Evolutionary conservation across 2,797 vertebrate species (phyloP), one percentile per base, ranked within the genome.

Genomic region (Notoglanidium macrostoma): DNA sequence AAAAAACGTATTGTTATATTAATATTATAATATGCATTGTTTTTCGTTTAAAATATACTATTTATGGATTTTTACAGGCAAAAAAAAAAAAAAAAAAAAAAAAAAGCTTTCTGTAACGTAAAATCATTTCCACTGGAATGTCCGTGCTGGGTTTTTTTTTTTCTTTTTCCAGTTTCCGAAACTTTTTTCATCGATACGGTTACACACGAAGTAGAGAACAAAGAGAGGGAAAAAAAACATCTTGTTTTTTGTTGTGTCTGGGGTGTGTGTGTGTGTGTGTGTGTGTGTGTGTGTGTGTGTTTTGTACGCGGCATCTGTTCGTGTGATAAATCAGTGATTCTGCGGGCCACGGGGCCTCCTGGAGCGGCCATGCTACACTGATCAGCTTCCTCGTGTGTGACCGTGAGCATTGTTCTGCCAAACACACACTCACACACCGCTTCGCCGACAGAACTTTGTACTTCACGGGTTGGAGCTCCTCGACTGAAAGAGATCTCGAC

Each of bases 371-470:
- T 88, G 93, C 93, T 93, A 93, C 94, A 95, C 95, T 96, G 96
- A 96, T 97, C 95, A 94, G 93, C 96, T 96, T 95, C 94, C 95
- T 96, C 95, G 96, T 96, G 96, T 96, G 96, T 97, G 97, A 97
- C 95, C 92, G 94, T 21, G 92, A 92, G 93, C 96, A 97, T 98
- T 98, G 97, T 98, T 97, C 96, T 96, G 93, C 89, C 95, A 97
- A 98, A 97, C 94, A 96, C 94, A 96, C 96, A 96, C 95, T 97
- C 97, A 97, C 96, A 97, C 97, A 70, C 76, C 68, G 23, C 51
- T 81, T 79, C 68, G 15, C 74, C 35, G 78, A 74, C 29, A 84
- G 11, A 67, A 73, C 67, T 87, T 87, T 78, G 67, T 85, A 65
- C 3, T 32, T 79, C n/a, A 7, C 51, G 67, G 70, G 49, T 65